Evolutionary conservation across 2,797 vertebrate species (phyloP).

Genomic region (Poeciliopsis presidionis): DNA sequence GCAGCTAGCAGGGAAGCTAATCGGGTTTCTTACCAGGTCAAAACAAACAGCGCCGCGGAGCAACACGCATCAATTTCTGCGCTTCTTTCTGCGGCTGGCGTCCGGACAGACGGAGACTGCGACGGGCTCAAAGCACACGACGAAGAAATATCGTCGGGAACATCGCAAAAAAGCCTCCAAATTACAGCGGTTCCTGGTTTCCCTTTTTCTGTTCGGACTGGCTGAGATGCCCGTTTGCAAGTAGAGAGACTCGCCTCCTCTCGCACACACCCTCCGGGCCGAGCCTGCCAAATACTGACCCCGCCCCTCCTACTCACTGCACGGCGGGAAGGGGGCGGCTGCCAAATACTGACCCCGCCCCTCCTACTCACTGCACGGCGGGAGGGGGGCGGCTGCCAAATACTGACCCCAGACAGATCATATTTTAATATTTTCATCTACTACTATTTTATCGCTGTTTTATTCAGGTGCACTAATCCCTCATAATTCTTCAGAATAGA

Average conservation of each 20-base stretch:
- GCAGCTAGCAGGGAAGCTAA: constrained; percentile 68
- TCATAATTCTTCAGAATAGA: background rate
- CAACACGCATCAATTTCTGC: constrained; percentile 72
- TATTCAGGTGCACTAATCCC: background rate
- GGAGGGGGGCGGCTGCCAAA: constrained; percentile 69
- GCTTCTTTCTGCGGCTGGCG: constrained; percentile 50
- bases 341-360: constrained; percentile 58
- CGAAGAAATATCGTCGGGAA: constrained; percentile 44
- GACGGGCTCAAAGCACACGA: constrained; percentile 44
- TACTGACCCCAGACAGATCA: constrained; percentile 1
- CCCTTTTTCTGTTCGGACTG: constrained; percentile 49
- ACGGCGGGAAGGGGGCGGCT: constrained; percentile 40
- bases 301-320: constrained; percentile 65
- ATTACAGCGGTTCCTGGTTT: constrained; percentile 63
- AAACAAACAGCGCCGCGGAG: constrained; percentile 72
- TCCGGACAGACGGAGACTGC: constrained; percentile 39
- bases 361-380: constrained; percentile 37
- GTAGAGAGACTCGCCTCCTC: constrained; percentile 45
- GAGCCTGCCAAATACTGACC: constrained; percentile 77
- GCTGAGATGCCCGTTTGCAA: constrained; percentile 71
- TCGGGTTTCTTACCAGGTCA: constrained; percentile 80
- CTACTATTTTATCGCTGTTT: background rate
- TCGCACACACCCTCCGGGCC: constrained; percentile 60
- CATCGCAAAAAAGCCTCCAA: constrained; percentile 55
- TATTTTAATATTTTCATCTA: background rate